A percentile compares a stretch with the other conserved stretches of the same genome.
phyloP scores from a whole-genome alignment of 37 sponge, comb jelly and placozoan genomes.

The Agelas oroides region DNA sequence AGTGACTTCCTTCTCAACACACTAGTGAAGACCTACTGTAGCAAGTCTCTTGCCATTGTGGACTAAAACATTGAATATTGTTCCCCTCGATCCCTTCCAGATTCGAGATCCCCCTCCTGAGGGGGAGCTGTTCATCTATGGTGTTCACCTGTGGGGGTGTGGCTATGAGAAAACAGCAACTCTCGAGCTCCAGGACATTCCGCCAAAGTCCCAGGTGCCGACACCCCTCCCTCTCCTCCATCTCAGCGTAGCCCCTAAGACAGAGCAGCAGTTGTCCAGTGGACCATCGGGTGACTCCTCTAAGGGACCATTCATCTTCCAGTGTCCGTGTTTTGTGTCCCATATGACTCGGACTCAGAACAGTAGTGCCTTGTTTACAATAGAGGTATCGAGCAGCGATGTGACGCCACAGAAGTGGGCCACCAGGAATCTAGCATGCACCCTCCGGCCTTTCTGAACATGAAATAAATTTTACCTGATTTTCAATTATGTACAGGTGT shows the following conservation, averaged over 20 bases:
- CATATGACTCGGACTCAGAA: background rate
- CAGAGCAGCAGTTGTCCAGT: background rate
- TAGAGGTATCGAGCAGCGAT: constrained; percentile 61
- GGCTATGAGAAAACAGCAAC: constrained; percentile 71
- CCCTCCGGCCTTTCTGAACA: constrained; percentile 78
- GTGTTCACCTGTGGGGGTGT: constrained; percentile 82
- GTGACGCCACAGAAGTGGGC: constrained; percentile 63
- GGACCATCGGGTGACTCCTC: background rate
- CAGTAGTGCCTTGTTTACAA: constrained; percentile 49
- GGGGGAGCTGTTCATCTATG: constrained; percentile 83
- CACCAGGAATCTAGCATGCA: constrained; percentile 61
- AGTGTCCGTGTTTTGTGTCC: constrained; percentile 60
- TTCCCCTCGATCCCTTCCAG: constrained; percentile 16
- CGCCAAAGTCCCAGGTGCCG: constrained; percentile 64
- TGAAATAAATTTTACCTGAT: too few species aligned
- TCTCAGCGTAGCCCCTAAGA: constrained; percentile 29
- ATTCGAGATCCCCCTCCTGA: constrained; percentile 90
- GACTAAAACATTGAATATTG: background rate
- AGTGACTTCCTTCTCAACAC: too few species aligned
- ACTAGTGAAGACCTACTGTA: too few species aligned
- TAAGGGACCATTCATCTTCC: constrained; percentile 51
- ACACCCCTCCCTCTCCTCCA: constrained; percentile 73
- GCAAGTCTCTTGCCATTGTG: too few species aligned
- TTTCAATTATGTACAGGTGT: too few species aligned
- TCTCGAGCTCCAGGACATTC: constrained; percentile 67